Evolutionary conservation across 1,140 invertebrate genomes (phyloP).

Genomic region (Globodera rostochiensis): DNA sequence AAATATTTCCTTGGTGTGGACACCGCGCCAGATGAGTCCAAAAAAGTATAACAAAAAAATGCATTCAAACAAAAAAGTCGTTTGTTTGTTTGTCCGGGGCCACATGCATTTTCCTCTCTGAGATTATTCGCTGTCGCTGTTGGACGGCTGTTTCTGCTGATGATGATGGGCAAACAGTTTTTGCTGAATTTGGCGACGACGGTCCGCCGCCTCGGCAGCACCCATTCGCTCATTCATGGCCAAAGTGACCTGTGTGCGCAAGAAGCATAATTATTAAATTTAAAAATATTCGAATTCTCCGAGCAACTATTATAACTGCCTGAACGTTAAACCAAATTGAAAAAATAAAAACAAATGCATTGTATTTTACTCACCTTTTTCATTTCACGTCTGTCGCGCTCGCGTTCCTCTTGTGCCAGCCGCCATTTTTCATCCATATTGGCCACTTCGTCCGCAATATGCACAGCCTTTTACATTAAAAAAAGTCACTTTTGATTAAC

Average conservation of each 20-base stretch:
- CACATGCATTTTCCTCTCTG: neutral
- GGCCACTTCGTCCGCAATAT: conserved; percentile 8
- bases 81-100: too few species aligned
- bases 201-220: conserved; percentile 1
- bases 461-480: neutral
- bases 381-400: conserved; percentile 36
- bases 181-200: neutral
- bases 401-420: conserved; percentile 27
- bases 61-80: too few species aligned
- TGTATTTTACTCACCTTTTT: conserved; percentile 18
- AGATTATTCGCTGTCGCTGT: too few species aligned
- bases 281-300: too few species aligned
- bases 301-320: too few species aligned
- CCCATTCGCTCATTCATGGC: conserved; percentile 40
- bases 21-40: too few species aligned
- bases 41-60: too few species aligned
- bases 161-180: neutral
- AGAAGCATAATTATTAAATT: neutral
- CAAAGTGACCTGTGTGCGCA: conserved; percentile 32
- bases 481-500: neutral
- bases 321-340: too few species aligned
- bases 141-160: neutral
- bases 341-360: too few species aligned
- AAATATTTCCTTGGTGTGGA: too few species aligned
- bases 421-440: conserved; percentile 34